These are phyloP conservation scores for Cacatua alba DNA, from an alignment of 2,113 vertebrate genomes.

Conservation along the genomic window DNA sequence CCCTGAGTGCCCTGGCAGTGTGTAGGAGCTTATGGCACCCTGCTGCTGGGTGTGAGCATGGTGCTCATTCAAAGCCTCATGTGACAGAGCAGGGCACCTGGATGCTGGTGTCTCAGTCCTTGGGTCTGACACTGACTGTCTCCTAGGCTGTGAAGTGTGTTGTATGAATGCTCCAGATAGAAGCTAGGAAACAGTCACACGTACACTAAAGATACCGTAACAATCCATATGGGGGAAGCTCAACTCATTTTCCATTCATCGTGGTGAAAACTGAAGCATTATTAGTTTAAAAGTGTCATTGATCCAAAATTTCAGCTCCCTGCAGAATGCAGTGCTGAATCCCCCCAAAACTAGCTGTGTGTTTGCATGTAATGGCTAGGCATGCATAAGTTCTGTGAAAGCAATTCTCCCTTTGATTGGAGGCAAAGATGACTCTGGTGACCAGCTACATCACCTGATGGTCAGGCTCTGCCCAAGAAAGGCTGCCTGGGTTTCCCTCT, in stretches of 20 bases:
- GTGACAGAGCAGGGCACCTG: not conserved
- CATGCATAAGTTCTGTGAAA: rapidly evolving
- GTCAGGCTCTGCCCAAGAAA: not conserved
- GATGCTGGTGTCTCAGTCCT: not conserved
- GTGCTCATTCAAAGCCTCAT: not conserved
- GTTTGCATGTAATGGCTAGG: not conserved
- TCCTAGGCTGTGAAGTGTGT: not conserved
- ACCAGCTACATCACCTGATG: not conserved
- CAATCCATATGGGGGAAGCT: not conserved
- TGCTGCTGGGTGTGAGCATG: rapidly evolving
- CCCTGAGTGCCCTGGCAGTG: not conserved
- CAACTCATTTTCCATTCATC: not conserved
- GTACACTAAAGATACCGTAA: no score
- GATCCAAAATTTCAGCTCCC: not conserved
- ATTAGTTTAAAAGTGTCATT: not conserved
- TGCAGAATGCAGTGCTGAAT: not conserved
- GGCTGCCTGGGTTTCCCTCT: not conserved
- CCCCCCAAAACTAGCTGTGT: not conserved
- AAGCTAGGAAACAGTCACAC: not conserved
- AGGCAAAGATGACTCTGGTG: not conserved
- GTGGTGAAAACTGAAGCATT: not conserved
- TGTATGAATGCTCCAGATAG: rapidly evolving
- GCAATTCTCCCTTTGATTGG: not conserved
- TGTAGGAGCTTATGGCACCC: not conserved
- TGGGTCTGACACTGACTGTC: not conserved